These are phyloP conservation scores for Laterallus jamaicensis DNA, from an alignment of 2,113 vertebrate genomes.

Conservation along the genomic window DNA sequence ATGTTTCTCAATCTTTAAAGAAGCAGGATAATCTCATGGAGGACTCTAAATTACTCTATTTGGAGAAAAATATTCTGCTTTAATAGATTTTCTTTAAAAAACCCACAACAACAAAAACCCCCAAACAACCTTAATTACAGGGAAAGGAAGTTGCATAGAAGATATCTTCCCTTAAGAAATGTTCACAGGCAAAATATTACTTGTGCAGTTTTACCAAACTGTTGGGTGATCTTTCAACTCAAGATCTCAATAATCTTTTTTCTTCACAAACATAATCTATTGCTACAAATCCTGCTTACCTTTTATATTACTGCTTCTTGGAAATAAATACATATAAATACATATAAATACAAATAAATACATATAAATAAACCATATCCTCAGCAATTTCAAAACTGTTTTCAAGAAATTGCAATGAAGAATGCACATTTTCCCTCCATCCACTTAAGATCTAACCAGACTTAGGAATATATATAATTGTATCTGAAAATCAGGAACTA, in stretches of 20 bases:
- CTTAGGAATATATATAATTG: neutral
- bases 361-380: neutral
- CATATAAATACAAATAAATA: no score
- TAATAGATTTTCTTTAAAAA: neutral
- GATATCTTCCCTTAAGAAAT: neutral
- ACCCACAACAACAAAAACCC: no score
- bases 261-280: neutral
- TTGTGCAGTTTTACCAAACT: neutral
- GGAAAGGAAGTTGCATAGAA: neutral
- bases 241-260: neutral
- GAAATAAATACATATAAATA: neutral
- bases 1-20: neutral
- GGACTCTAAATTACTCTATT: neutral
- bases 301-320: neutral
- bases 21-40: neutral
- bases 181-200: neutral
- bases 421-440: neutral
- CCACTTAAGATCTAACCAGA: neutral
- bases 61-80: neutral
- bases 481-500: neutral
- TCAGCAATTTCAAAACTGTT: neutral
- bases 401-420: neutral
- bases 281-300: neutral
- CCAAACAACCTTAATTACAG: neutral
- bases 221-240: neutral